A percentile compares a stretch with the other conserved stretches of the same genome.
These are phyloP conservation scores for Mimumesa dahlbomi DNA, from an alignment of 2,888 invertebrate species.

Conservation along the genomic window DNA sequence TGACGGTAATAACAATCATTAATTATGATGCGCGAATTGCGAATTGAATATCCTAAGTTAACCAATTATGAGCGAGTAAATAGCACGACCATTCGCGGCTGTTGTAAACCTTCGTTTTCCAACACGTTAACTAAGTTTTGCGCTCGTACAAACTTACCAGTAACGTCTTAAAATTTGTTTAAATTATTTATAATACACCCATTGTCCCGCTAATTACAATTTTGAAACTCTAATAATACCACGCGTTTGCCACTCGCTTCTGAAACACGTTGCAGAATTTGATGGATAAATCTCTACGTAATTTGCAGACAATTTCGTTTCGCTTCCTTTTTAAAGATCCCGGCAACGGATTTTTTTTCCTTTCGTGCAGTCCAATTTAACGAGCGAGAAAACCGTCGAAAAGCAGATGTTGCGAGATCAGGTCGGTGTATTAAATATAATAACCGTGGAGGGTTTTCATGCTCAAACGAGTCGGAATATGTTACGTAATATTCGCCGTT, in stretches of 20 bases:
- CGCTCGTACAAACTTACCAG: no score
- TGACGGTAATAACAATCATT: slow-evolving; percentile 44
- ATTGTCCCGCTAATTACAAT: no score
- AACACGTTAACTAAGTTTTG: background rate
- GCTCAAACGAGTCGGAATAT: slow-evolving; percentile 73
- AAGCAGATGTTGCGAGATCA: slow-evolving; percentile 63
- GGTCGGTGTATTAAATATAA: slow-evolving; percentile 67
- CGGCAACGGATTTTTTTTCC: no score
- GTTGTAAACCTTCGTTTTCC: background rate
- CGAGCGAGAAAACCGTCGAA: slow-evolving; percentile 16
- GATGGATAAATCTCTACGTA: no score
- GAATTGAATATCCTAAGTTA: no score
- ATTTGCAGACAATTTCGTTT: no score
- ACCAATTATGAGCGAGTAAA: background rate
- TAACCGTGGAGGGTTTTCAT: slow-evolving; percentile 68
- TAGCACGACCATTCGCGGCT: background rate
- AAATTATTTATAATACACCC: no score
- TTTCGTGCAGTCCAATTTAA: no score
- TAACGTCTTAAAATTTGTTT: no score
- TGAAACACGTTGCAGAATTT: no score
- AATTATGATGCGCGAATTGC: slow-evolving; percentile 53
- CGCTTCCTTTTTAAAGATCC: slow-evolving; percentile 16
- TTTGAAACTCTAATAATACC: no score
- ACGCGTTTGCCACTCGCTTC: no score
- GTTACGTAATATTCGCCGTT: slow-evolving; percentile 70